Base-by-base conservation (phyloP, 1,140 invertebrate species). In the Micrasema longulum region DNA sequence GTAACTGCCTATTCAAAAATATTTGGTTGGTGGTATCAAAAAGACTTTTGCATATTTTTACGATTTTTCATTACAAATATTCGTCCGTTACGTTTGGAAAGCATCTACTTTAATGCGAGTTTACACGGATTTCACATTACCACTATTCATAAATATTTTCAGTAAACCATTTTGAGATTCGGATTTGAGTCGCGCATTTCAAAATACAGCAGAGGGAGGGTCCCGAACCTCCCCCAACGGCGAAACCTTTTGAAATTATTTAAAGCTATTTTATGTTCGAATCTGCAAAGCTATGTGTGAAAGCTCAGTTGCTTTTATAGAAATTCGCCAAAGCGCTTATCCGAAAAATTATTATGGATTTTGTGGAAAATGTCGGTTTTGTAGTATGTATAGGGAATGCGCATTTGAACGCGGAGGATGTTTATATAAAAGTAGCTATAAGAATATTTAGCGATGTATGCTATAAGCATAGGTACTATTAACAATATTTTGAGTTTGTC, bases 201-300 rank as follows among this genome's bases (percentile, higher is more conserved):
- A 41, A 55, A 53, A 55, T 55, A 43, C 35, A 18, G 35, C 55
- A 1, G 36, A 38, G 35, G 55, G 55, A 41, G 14, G 10, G 2
- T 52, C 48, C 16, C 11, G 22, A 10, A n/a, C 55, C 35, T 2
- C 55, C 36, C 55, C 11, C 36, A 36, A 41, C 36, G 12, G 62
- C 35, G 38, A 66, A 71, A 65, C 38, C 73, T 74, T 71, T 74
- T 74, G 69, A 74, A 74, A 71, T 74, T 70, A 74, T 74, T 71
- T 74, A 68, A 74, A 74, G 73, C 69, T 74, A 74, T 74, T 74
- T 74, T 74, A 68, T 74, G 67, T 74, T 71, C 60, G 64, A 74
- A 64, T 74, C 72, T 52, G 66, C 38, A 16, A 48, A 31, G 31
- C 67, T 48, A 53, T 71, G 69, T 70, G 55, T 50, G 68, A 74